These are phyloP conservation scores for Salminus brasiliensis DNA, from an alignment of 2,113 vertebrate species.

Conservation along the genomic window DNA sequence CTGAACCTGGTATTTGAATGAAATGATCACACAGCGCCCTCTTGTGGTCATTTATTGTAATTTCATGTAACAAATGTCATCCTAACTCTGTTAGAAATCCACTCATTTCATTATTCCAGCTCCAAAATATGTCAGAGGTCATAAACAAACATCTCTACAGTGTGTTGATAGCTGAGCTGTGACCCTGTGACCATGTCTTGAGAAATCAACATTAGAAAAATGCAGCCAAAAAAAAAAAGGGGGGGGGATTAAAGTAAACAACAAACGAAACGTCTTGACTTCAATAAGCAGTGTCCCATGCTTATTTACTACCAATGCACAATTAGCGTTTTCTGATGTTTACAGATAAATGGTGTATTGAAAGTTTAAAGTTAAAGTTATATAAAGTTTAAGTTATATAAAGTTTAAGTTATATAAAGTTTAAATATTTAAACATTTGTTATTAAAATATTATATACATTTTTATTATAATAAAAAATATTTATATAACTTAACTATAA, in stretches of 20 bases:
- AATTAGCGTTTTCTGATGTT: not conserved
- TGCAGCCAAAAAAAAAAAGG: not conserved
- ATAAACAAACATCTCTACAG: not conserved
- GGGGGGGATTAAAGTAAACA: not conserved
- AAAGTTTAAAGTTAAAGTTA: too few species aligned
- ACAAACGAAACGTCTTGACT: not conserved
- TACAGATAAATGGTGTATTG: too few species aligned
- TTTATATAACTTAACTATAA: not conserved
- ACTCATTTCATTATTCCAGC: not conserved
- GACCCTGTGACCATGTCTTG: not conserved
- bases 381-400: too few species aligned
- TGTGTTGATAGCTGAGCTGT: not conserved
- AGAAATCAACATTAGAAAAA: not conserved
- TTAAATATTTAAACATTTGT: too few species aligned
- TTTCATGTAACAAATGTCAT: not conserved
- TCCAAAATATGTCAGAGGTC: not conserved
- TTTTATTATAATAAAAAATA: too few species aligned
- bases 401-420: too few species aligned
- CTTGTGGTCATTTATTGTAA: conserved; percentile 2
- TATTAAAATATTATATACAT: too few species aligned
- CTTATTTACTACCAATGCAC: too few species aligned
- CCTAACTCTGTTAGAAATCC: not conserved
- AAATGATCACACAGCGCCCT: not conserved
- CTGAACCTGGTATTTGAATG: too few species aligned
- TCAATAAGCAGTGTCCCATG: too few species aligned